Evolutionary conservation across 2,888 invertebrate genomes (phyloP).

Genomic region (Pardosa pseudoannulata): DNA sequence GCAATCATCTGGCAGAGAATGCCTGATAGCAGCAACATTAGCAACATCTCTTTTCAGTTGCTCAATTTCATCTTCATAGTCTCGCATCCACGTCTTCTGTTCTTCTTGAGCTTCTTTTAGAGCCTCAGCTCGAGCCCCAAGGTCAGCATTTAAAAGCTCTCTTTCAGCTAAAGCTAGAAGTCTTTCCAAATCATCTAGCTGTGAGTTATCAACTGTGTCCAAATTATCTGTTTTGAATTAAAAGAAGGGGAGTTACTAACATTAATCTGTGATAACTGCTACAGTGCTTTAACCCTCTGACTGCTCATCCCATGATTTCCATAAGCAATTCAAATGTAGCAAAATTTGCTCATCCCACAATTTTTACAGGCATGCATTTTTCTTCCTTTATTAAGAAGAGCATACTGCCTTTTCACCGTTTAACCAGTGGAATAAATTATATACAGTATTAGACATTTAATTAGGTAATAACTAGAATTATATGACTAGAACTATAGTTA

Average conservation of each 20-base stretch:
- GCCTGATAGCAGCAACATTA: conserved; percentile 88
- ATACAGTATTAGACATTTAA: no score
- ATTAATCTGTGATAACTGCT: no score
- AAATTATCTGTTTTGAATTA: conserved; percentile 76
- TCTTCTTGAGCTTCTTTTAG: conserved; percentile 84
- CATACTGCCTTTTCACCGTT: no score
- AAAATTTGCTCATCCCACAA: no score
- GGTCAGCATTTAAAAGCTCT: conserved; percentile 84
- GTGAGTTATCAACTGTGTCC: conserved; percentile 75
- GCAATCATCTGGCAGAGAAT: conserved; percentile 87
- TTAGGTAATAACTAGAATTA: no score
- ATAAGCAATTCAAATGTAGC: no score
- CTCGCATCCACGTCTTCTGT: conserved; percentile 86
- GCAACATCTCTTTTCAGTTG: conserved; percentile 86
- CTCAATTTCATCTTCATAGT: conserved; percentile 87
- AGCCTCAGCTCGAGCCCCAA: conserved; percentile 86
- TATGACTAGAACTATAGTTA: no score
- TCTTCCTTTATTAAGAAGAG: no score
- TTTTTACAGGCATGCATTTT: no score
- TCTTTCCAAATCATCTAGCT: conserved; percentile 80
- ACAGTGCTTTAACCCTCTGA: no score
- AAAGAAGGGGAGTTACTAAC: conserved; percentile 77
- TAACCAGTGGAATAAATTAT: no score
- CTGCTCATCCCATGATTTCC: no score
- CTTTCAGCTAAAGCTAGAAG: conserved; percentile 85